These are phyloP conservation scores for Cuniculus paca DNA, from an alignment of 2,797 vertebrate genomes.

Conservation along the genomic window DNA sequence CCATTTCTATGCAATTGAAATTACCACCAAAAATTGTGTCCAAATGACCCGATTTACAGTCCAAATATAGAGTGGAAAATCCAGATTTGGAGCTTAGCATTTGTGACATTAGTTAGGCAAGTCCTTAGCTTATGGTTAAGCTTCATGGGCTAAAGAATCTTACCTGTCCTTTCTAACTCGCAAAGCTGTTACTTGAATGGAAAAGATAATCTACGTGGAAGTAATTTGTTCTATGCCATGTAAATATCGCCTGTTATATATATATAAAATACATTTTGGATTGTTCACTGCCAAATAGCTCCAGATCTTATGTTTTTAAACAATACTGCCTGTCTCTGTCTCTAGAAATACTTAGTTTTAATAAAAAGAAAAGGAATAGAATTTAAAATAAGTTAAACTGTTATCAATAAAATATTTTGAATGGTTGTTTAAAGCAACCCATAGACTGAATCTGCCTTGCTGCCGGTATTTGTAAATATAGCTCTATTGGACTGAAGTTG, in stretches of 20 bases:
- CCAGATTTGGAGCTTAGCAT: background rate
- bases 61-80: conserved; percentile 40
- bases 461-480: background rate
- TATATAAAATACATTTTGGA: background rate
- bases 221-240: background rate
- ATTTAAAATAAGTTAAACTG: background rate
- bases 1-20: conserved; percentile 35
- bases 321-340: background rate
- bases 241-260: background rate
- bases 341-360: background rate
- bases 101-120: background rate
- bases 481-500: background rate
- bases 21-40: conserved; percentile 17
- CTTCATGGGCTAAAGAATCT: background rate
- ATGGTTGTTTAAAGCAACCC: background rate
- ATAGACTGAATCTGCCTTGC: background rate
- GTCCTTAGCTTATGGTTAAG: background rate
- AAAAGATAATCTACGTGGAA: background rate
- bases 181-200: background rate
- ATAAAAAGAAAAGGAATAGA: background rate
- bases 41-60: background rate
- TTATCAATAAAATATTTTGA: background rate
- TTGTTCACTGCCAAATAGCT: background rate
- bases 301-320: background rate
- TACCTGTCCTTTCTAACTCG: background rate